A percentile compares a stretch with the other conserved stretches of the same genome.
Evolutionary conservation across 2,797 vertebrate genomes (phyloP).

Genomic region (Malacoctenus gilli): DNA sequence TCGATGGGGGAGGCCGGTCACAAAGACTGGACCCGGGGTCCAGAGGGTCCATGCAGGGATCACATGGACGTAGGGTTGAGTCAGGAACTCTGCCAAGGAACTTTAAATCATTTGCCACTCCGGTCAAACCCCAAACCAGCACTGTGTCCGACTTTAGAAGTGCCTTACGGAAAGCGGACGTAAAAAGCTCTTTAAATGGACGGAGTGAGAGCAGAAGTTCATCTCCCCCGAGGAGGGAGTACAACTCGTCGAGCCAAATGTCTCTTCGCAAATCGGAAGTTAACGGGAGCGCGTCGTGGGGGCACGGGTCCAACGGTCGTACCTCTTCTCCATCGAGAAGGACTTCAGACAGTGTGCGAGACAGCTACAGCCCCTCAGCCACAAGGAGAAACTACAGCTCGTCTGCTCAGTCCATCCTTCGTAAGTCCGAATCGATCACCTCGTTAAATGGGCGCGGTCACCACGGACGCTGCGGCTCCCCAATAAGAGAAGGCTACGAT

Average conservation of each 20-base stretch:
- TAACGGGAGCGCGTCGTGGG: conserved; percentile 29
- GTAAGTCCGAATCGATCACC: conserved; percentile 67
- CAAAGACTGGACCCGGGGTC: conserved; percentile 44
- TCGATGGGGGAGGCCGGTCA: conserved; percentile 54
- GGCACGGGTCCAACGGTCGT: conserved; percentile 31
- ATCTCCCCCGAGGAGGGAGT: conserved; percentile 63
- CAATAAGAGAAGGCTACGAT: conserved; percentile 81
- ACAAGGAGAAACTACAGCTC: conserved; percentile 58
- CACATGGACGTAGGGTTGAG: conserved; percentile 47
- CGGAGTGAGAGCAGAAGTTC: conserved; percentile 50
- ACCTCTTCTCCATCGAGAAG: conserved; percentile 60
- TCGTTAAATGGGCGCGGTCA: conserved; percentile 63
- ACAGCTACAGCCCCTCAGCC: conserved; percentile 64
- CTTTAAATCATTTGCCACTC: conserved; percentile 67
- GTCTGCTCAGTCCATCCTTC: conserved; percentile 50
- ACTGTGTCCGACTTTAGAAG: conserved; percentile 74
- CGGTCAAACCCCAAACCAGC: conserved; percentile 65
- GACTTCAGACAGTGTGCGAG: conserved; percentile 27
- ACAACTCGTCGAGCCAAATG: conserved; percentile 48
- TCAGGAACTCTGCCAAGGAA: conserved; percentile 73
- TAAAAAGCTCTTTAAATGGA: conserved; percentile 35
- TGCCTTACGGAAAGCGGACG: conserved; percentile 67
- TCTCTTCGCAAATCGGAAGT: conserved; percentile 61
- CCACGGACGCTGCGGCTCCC: conserved; percentile 76
- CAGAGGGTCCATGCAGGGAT: conserved; percentile 49